Conservation (phyloP, 2,888 invertebrate species). For the Sabellastarte sp. region DNA sequence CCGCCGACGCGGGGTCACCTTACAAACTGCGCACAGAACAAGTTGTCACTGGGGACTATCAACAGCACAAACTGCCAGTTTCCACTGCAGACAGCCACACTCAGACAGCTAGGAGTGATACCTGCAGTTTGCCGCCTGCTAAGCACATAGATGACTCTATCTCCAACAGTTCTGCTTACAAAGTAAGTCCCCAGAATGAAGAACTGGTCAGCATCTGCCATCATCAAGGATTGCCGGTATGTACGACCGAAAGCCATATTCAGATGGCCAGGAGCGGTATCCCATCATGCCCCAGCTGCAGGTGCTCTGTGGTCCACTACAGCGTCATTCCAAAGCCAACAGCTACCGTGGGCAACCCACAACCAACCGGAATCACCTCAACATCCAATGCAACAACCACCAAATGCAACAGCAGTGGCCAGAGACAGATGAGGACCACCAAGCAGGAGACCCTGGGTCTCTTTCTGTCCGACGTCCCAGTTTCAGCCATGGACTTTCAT, state of each 20-base stretch:
- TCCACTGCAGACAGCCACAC: not conserved
- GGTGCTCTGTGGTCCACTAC: constrained; percentile 12
- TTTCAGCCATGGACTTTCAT: constrained; percentile 15
- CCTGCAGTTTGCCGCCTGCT: too few relatives aligned
- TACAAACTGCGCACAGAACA: not conserved
- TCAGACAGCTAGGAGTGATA: not conserved
- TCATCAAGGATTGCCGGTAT: not conserved
- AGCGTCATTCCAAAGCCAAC: not conserved
- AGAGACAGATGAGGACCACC: not conserved
- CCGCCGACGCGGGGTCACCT: not conserved
- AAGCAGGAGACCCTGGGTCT: not conserved
- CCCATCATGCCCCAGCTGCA: constrained; percentile 11
- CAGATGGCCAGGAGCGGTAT: constrained; percentile 2
- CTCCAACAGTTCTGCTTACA: too few relatives aligned
- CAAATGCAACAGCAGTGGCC: not conserved
- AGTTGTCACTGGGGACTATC: not conserved
- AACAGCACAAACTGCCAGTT: not conserved
- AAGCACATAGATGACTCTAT: too few relatives aligned
- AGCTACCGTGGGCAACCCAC: not conserved
- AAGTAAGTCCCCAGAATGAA: not conserved
- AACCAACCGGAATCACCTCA: not conserved
- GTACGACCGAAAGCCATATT: not conserved
- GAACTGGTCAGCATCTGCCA: not conserved
- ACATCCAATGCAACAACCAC: not conserved
- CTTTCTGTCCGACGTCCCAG: not conserved